Base-by-base conservation (phyloP, 37 sponge, comb jelly and placozoan genomes). In the Agelas oroides region DNA sequence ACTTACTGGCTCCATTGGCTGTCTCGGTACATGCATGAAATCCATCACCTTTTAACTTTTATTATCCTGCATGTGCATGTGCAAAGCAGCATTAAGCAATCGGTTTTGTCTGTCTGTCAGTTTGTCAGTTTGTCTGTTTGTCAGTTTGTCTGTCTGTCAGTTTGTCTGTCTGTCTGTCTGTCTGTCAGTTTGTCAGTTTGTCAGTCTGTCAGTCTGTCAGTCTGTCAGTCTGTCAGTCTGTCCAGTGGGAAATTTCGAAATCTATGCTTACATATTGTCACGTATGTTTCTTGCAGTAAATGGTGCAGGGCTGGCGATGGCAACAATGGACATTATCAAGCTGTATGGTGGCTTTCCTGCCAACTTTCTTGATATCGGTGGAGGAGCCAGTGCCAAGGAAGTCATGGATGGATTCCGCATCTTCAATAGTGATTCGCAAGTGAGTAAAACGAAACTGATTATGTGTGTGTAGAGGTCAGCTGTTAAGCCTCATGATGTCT, bases 231-330 rank as follows among this genome's bases (percentile, higher is more conserved):
- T n/a, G n/a, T n/a, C n/a, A n/a, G n/a, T n/a, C n/a, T n/a, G n/a
- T n/a, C n/a, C n/a, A n/a, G n/a, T n/a, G n/a, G n/a, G n/a, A n/a
- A n/a, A n/a, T n/a, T n/a, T n/a, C n/a, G n/a, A n/a, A n/a, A n/a
- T n/a, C n/a, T n/a, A n/a, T n/a, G n/a, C n/a, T n/a, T n/a, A n/a
- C n/a, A n/a, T n/a, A n/a, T n/a, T n/a, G n/a, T n/a, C n/a, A n/a
- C n/a, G n/a, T n/a, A n/a, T n/a, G n/a, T n/a, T 46, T 46, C 46
- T 46, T 82, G 28, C 78, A 98, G 98, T 98, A 31, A 98, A 98
- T 82, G 98, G 98, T 37, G 96, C 96, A 59, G 96, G 98, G 1
- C 90, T 98, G 19, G 98, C 98, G 1, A 98, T 98, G 98, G 96
- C 98, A 46, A 95, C 98, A 1, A 93, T 98, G 98, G 98, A 98